A percentile compares a stretch with the other conserved stretches of the same genome.
Conservation (phyloP, 2,888 invertebrate species). For the Parapristionchus giblindavisi region DNA sequence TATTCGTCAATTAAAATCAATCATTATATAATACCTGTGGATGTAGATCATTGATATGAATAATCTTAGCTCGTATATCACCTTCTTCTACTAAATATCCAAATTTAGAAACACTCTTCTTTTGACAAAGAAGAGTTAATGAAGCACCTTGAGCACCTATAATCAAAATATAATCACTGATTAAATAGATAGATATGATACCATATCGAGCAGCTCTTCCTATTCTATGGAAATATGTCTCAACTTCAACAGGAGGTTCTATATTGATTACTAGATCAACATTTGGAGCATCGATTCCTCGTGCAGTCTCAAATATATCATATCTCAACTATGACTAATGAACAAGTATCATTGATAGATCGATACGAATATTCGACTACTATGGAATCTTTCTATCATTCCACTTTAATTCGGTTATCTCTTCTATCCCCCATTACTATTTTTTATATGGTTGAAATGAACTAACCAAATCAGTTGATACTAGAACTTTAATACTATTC, state of each 20-base stretch:
- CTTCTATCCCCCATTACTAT: background rate
- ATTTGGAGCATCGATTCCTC: constrained; percentile 93
- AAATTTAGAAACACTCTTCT: background rate
- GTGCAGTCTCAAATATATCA: constrained; percentile 75
- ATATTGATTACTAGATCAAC: constrained; percentile 92
- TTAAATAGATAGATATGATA: constrained; percentile 45
- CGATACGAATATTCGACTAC: background rate
- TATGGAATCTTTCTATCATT: background rate
- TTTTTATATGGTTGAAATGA: background rate
- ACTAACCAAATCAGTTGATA: constrained; percentile 81
- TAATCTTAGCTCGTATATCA: constrained; percentile 1
- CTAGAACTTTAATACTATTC: constrained; percentile 83
- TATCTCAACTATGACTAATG: background rate
- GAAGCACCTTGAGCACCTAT: constrained; percentile 59
- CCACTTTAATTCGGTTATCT: background rate
- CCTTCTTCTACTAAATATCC: constrained; percentile 7
- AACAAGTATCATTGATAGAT: constrained; percentile 2
- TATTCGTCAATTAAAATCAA: no score
- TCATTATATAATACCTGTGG: no score
- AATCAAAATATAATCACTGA: background rate
- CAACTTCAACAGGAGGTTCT: constrained; percentile 82
- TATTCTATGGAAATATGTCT: constrained; percentile 91
- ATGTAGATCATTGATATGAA: background rate
- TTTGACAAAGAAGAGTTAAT: constrained; percentile 44
- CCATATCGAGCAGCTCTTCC: constrained; percentile 95